A percentile compares a stretch with the other conserved stretches of the same genome.
These are phyloP conservation scores for Lepidurus apus DNA, from an alignment of 1,140 invertebrate genomes.

Conservation along the genomic window DNA sequence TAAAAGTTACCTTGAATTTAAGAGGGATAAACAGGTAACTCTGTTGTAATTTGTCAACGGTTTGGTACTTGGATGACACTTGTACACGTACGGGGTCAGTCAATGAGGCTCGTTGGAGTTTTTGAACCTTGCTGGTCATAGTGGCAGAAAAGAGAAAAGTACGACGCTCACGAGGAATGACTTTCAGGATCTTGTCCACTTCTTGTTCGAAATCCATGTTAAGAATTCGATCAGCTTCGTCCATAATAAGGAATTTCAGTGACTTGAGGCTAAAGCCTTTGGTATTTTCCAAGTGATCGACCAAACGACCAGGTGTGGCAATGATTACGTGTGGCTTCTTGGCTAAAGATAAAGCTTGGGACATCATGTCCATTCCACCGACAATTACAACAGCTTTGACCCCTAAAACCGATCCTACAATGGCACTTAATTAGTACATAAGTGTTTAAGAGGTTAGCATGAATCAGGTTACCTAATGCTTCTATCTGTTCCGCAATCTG, in stretches of 20 bases:
- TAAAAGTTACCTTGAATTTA: constrained; percentile 74
- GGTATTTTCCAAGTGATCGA: constrained; percentile 88
- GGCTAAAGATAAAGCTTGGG: constrained; percentile 79
- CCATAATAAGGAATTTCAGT: constrained; percentile 89
- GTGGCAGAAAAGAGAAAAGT: constrained; percentile 94
- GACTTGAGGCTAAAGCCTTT: constrained; percentile 87
- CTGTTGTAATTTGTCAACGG: constrained; percentile 92
- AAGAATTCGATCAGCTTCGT: constrained; percentile 90
- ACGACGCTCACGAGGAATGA: constrained; percentile 74
- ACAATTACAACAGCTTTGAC: constrained; percentile 94
- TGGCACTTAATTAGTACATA: constrained; percentile 5
- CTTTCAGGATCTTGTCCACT: constrained; percentile 88
- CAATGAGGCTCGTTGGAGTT: constrained; percentile 90
- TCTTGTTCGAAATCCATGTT: constrained; percentile 96
- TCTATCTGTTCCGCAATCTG: constrained; percentile 95
- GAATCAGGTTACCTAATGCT: constrained; percentile 62
- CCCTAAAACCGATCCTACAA: constrained; percentile 68
- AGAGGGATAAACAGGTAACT: constrained; percentile 93
- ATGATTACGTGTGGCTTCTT: constrained; percentile 96
- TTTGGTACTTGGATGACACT: constrained; percentile 95
- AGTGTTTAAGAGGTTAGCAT: neutral
- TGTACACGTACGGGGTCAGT: constrained; percentile 90
- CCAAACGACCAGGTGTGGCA: constrained; percentile 80
- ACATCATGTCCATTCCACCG: constrained; percentile 96
- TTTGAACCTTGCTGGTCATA: constrained; percentile 97